Conservation (phyloP, 1,140 invertebrate species). For the Brachionus plicatilis region DNA sequence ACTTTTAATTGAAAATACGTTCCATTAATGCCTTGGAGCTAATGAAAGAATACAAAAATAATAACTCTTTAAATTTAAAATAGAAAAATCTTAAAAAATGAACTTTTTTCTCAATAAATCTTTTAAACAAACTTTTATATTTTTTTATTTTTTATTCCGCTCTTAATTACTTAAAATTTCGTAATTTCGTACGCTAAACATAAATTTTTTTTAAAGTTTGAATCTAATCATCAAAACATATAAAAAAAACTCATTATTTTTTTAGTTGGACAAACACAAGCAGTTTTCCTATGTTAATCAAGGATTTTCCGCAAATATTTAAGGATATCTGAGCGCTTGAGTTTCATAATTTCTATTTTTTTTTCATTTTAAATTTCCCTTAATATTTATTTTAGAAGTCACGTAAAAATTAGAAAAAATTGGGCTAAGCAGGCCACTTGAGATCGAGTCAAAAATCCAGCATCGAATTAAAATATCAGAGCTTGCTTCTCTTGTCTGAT, state of each 20-base stretch:
- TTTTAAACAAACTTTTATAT: neutral
- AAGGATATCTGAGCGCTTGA: neutral
- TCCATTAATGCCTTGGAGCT: too few relatives aligned
- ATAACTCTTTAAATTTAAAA: neutral
- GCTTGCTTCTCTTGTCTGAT: slow-evolving; percentile 18
- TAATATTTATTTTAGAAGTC: neutral
- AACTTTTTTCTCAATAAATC: neutral
- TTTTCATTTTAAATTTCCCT: neutral
- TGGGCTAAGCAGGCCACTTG: slow-evolving; percentile 28
- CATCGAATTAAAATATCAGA: neutral
- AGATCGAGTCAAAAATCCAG: neutral
- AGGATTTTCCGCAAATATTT: neutral
- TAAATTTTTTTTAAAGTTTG: neutral
- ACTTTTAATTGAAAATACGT: too few relatives aligned
- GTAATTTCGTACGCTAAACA: neutral
- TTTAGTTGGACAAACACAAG: neutral
- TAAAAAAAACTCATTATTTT: neutral
- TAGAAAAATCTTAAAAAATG: neutral
- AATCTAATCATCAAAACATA: neutral
- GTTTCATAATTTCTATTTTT: neutral
- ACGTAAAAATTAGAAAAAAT: slow-evolving; percentile 11
- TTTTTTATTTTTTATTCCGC: neutral
- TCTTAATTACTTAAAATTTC: neutral
- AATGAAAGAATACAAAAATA: too few relatives aligned
- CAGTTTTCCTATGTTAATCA: neutral